Percentiles rank a stretch among this genome's conserved stretches.
These are phyloP conservation scores for Arbacia lixula DNA, from an alignment of 53 echinoderm and acorn worm species.

Conservation along the genomic window DNA sequence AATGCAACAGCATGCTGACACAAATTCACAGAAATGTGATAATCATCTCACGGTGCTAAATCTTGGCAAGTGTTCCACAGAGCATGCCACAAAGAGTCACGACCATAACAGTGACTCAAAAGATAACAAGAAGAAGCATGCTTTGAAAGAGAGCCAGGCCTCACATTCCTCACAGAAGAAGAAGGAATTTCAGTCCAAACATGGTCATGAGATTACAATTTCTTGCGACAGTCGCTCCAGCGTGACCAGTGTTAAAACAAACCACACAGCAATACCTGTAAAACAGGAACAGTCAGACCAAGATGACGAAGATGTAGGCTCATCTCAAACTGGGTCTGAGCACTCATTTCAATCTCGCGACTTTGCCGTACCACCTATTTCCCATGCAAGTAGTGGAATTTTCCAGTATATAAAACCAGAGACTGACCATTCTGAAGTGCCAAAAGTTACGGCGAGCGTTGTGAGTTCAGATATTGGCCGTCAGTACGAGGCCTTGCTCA, in stretches of 20 bases:
- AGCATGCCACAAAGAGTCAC: too few relatives aligned
- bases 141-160: too few relatives aligned
- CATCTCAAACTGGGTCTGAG: slow-evolving; percentile 31
- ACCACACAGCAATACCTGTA: neutral
- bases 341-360: slow-evolving; percentile 22
- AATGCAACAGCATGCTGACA: too few relatives aligned
- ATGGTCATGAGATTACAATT: slow-evolving; percentile 16
- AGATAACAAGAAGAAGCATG: too few relatives aligned
- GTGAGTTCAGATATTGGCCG: slow-evolving; percentile 54
- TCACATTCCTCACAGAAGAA: too few relatives aligned
- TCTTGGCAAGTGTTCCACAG: too few relatives aligned
- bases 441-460: slow-evolving; percentile 35
- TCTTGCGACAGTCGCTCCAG: slow-evolving; percentile 14
- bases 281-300: neutral
- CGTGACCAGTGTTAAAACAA: neutral
- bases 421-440: slow-evolving; percentile 13
- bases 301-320: neutral
- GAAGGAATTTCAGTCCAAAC: too few relatives aligned
- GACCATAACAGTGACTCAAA: too few relatives aligned
- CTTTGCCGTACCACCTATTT: slow-evolving; percentile 21
- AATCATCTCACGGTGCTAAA: too few relatives aligned
- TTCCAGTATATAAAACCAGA: slow-evolving; percentile 38
- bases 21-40: too few relatives aligned
- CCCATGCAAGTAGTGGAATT: slow-evolving; percentile 40
- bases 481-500: slow-evolving; percentile 53